Evolutionary conservation across 2,797 vertebrate species (phyloP), one percentile per base, ranked within the genome.

Genomic region (Gymnocypris eckloni): DNA sequence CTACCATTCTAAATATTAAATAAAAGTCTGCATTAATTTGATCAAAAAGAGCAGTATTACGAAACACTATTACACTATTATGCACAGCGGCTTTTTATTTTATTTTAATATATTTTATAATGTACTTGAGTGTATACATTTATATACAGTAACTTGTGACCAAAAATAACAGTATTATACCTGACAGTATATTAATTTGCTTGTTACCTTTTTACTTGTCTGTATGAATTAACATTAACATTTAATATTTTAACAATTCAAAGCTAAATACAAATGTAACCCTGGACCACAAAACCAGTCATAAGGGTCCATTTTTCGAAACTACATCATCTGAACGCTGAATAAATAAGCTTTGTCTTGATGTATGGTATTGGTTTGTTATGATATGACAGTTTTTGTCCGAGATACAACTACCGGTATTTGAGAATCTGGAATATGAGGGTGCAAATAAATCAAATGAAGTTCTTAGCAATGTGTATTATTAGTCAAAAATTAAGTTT

Each of bases 101-200:
- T 56, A 71, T 41, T 16, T 54, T 2, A 9, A 70, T 15, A 25
- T 37, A 10, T 43, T 43, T 56, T n/a, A 18, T 16, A 39, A 56
- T 50, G 10, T 61, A 50, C 13, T 48, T 33, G 15, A 37, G 8
- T 67, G 16, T 22, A 9, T 52, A 4, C 43, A 56, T 11, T 20
- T 56, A 15, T 28, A 4, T 39, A 25, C 28, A 41, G 2, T 52
- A 41, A 64, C 5, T 56, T 16, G 4, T 71, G 13, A 72, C 69
- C 52, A 61, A 82, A 81, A 72, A 43, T 72, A 72, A 18, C 22
- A 59, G 10, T 72, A 28, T 72, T 82, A 72, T 43, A 11, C 22
- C 18, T 45, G 50, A 59, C 67, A 18, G 33, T 67, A 22, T 69
- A 22, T 16, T 39, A 1, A 22, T n/a, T 48, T 20, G 3, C 22